Base-by-base conservation (phyloP, 2,113 vertebrate species). In the Microcebus lehilahytsara region DNA sequence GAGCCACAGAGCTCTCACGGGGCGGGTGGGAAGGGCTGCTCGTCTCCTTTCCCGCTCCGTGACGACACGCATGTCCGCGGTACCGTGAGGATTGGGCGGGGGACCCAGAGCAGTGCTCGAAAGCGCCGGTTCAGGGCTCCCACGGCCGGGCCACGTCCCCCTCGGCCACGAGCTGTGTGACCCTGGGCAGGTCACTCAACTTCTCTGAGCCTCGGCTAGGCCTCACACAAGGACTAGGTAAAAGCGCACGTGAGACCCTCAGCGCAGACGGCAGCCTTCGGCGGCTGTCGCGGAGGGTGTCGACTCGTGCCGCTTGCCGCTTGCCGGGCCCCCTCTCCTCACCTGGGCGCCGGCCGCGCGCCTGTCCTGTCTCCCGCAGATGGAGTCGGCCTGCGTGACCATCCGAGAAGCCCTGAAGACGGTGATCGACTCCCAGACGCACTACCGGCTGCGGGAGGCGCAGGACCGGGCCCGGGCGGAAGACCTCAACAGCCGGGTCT, bases 321-420 rank as follows among this genome's bases (percentile, higher is more conserved):
- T 8, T 74, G 77, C 67, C 2, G 32, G n/a, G 3, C 32, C 37
- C 84, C 22, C 66, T 5, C 23, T 25, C 46, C n/a, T 19, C n/a
- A 23, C 34, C 77, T 19, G 20, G 0, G 53, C 34, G 12, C 53
- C 34, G 6, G 62, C 0, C 32, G 0, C 1, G 9, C 19, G 9
- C 17, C 0, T 2, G 5, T 25, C 93, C 71, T 97, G 42, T 97
- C 78, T 96, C 34, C 93, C 86, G 34, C 80, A 99, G 99, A 94
- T 99, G 99, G 99, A 99, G 94, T 99, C 99, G 0, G 99, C 99
- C 62, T 99, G 99, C 0, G 98, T 99, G 91, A 98, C 99, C 95
- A 99, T 99, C 95, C 99, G 99, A 0, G 99, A 99, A 98, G 98
- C 99, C 17, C 98, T 99, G 98, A 99, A 99, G 89, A 98, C 98